A percentile compares a stretch with the other conserved stretches of the same genome.
phyloP scores from a whole-genome alignment of 2,797 vertebrate genomes.

The Enteromius thamalakanensis region DNA sequence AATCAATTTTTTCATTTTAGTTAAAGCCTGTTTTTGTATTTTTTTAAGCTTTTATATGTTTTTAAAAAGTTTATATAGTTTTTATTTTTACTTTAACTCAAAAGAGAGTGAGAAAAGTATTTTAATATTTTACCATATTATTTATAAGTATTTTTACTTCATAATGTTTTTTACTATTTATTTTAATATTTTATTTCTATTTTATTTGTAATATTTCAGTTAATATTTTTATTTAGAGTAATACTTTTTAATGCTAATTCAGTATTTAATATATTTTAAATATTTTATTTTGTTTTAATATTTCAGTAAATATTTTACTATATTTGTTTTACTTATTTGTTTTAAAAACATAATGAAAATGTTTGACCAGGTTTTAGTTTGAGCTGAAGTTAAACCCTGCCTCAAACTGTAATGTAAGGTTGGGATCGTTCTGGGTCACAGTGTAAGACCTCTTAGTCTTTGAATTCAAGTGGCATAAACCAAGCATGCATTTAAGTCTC shows the following conservation, averaged over 20 bases:
- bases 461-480: slow-evolving; percentile 9
- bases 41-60: too few relatives aligned
- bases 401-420: slow-evolving; percentile 2
- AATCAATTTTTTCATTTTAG: neutral
- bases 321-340: too few relatives aligned
- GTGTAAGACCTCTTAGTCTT: neutral
- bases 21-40: neutral
- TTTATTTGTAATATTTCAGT: neutral
- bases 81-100: neutral
- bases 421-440: neutral
- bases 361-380: neutral
- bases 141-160: neutral
- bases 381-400: neutral
- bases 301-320: neutral
- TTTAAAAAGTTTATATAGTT: neutral
- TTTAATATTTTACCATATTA: neutral
- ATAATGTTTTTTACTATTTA: neutral
- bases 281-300: neutral
- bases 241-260: neutral
- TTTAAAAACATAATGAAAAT: neutral
- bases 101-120: neutral
- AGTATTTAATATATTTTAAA: neutral
- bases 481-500: slow-evolving; percentile 57
- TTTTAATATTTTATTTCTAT: neutral
- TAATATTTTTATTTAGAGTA: neutral